These are phyloP conservation scores for Mico argentatus DNA, from an alignment of 2,797 vertebrate genomes.

Conservation along the genomic window DNA sequence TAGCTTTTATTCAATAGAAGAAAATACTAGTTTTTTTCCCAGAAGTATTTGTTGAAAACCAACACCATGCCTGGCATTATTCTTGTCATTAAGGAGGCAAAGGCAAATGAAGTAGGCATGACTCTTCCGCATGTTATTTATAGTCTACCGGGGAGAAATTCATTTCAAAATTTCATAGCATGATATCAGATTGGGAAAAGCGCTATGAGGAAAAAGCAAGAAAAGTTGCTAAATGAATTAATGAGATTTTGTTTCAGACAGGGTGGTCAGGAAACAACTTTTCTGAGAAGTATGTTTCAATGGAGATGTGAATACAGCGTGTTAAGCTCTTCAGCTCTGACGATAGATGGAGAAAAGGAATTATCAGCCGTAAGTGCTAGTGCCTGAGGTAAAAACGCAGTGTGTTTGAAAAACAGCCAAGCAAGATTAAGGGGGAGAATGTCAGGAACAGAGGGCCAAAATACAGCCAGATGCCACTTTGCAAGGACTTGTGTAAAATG, in stretches of 20 bases:
- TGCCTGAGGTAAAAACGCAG: accelerated
- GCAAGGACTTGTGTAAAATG: accelerated
- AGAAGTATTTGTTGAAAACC: not conserved
- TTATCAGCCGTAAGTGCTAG: not conserved
- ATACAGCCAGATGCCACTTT: not conserved
- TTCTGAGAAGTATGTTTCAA: not conserved
- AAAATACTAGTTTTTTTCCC: not conserved
- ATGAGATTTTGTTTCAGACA: not conserved
- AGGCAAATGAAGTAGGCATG: accelerated
- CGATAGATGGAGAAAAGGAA: not conserved
- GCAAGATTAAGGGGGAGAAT: too few species aligned
- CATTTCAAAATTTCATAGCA: not conserved
- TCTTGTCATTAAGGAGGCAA: not conserved
- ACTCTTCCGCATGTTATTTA: accelerated
- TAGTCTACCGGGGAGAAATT: not conserved
- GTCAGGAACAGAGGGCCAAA: not conserved
- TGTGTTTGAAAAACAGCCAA: not conserved
- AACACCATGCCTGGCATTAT: not conserved
- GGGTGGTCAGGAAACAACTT: not conserved
- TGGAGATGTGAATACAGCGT: not conserved
- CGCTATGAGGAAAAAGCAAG: not conserved
- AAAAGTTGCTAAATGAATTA: not conserved
- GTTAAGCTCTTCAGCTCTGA: not conserved
- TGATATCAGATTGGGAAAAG: not conserved
- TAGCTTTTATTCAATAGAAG: not conserved